phyloP scores from a whole-genome alignment of 2,888 invertebrate genomes.

The Hirtodrosophila duncani region DNA sequence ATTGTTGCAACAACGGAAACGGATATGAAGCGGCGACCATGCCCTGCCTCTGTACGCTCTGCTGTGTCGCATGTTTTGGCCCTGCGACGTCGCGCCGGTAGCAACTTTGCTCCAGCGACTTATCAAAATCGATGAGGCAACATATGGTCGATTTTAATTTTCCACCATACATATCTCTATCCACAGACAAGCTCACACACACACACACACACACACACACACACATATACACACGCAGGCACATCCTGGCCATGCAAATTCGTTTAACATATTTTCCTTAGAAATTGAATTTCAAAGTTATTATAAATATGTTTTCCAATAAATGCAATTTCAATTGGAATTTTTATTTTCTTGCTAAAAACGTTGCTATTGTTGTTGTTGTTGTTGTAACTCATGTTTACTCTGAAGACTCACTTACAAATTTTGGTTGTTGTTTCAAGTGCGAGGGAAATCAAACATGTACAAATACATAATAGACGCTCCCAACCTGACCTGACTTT shows the following conservation, averaged over 20 bases:
- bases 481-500: background rate
- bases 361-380: too few relatives aligned
- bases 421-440: too few relatives aligned
- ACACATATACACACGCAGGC: conserved; percentile 2
- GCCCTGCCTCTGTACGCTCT: conserved; percentile 6
- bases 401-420: too few relatives aligned
- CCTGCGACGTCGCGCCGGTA: background rate
- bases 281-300: conserved; percentile 71
- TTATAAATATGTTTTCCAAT: conserved; percentile 63
- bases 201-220: conserved; percentile 14
- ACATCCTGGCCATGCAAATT: conserved; percentile 42
- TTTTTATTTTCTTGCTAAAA: conserved; percentile 38
- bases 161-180: conserved; percentile 41
- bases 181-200: conserved; percentile 6
- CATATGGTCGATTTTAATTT: conserved; percentile 71
- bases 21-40: conserved; percentile 62
- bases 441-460: too few relatives aligned
- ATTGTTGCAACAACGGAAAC: conserved; percentile 65
- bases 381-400: too few relatives aligned
- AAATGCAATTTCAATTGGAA: conserved; percentile 67
- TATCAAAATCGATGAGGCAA: conserved; percentile 72
- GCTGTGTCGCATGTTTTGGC: background rate
- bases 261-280: conserved; percentile 69
- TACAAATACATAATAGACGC: conserved; percentile 26
- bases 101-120: conserved; percentile 41